Base-by-base conservation (phyloP, 2,113 vertebrate genomes). In the Trachemys scripta region DNA sequence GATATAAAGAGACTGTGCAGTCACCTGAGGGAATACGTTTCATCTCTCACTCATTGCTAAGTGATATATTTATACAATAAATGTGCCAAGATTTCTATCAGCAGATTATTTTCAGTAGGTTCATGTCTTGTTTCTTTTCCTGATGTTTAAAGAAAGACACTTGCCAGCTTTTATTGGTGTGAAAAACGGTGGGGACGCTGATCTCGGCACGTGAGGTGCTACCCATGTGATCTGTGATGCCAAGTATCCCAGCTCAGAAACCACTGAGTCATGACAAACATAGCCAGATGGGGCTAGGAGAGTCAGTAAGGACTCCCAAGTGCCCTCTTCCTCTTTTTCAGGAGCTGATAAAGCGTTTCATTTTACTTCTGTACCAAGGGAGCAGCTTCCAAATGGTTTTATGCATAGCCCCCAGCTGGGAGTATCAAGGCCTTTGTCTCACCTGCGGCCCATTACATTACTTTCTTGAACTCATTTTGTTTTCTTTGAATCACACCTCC, bases 401-500 rank as follows among this genome's bases (percentile, higher is more conserved):
- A 47, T 3, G 0, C 65, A 24, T 50, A 83, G 0, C 59, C 90
- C 94, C 65, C 1, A 84, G 85, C 56, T 42, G 17, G n/a, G 65
- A 85, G 9, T 22, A 11, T 10, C 85, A 56, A 85, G 90, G 14
- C 17, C 4, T 72, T 9, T 82, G 65, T 35, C 56, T 75, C 35
- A 89, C 31, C 85, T 51, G 81, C 87, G 35, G 78, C 45, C 83
- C 8, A 42, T 90, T 65, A 14, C 9, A 14, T n/a, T 69, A 20
- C 14, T 69, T 38, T 38, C 35, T 38, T 86, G 78, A 95, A 90
- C 49, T 80, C 47, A 5, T 86, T 3, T 31, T 50, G 65, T 89
- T 96, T 87, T 42, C 42, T 47, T 38, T 31, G 22, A 85, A 38
- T n/a, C 91, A 45, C 8, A 95, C 85, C 78, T 75, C 95, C 86